These are phyloP conservation scores for Limenitis camilla DNA, from an alignment of 2,888 invertebrate species.

Conservation along the genomic window DNA sequence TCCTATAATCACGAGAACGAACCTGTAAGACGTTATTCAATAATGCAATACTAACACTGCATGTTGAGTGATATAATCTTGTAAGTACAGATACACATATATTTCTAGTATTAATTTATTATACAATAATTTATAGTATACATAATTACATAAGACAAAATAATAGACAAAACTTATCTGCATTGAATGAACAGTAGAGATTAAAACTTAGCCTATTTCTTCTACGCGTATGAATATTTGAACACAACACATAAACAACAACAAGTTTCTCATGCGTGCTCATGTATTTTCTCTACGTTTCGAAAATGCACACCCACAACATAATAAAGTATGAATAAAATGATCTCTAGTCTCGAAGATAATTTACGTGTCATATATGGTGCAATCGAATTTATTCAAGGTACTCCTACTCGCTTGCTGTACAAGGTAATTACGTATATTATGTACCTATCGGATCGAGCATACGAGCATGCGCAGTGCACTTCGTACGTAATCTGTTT, in stretches of 20 bases:
- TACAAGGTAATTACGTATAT: conserved; percentile 13
- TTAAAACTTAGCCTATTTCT: conserved; percentile 6
- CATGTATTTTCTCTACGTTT: conserved; percentile 6
- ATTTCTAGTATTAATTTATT: too few species aligned
- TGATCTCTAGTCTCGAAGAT: conserved; percentile 7
- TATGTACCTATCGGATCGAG: conserved; percentile 4
- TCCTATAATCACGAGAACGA: too few species aligned
- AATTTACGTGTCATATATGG: conserved; percentile 13
- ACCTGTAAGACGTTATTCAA: too few species aligned
- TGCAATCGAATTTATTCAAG: conserved; percentile 11
- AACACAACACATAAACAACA: not conserved
- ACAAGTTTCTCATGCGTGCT: conserved; percentile 7
- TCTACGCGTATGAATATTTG: not conserved
- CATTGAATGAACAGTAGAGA: not conserved
- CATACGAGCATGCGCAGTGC: not conserved
- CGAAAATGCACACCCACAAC: conserved; percentile 6
- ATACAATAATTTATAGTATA: too few species aligned
- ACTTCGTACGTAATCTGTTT: conserved; percentile 11
- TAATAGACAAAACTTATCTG: too few species aligned
- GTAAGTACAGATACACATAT: too few species aligned
- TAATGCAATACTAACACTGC: too few species aligned
- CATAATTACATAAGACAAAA: too few species aligned
- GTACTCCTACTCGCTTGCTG: conserved; percentile 10
- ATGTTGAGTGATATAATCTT: too few species aligned
- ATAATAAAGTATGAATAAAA: conserved; percentile 9